Percentiles rank a stretch among this genome's conserved stretches.
phyloP scores from a whole-genome alignment of 2,888 invertebrate genomes.

The Allacma fusca region DNA sequence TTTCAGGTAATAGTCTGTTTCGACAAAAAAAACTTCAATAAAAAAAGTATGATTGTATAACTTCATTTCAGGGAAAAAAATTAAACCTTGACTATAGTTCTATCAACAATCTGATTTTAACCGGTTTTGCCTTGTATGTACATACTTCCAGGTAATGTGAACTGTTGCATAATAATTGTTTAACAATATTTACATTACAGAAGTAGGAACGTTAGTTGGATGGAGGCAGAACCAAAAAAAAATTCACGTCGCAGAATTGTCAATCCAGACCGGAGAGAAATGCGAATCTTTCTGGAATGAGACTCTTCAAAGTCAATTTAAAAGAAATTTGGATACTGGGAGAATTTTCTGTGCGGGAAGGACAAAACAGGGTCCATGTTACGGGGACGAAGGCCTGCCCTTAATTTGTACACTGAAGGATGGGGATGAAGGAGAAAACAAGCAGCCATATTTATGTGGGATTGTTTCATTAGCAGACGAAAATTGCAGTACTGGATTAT shows the following conservation, averaged over 20 bases:
- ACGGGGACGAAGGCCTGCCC: neutral
- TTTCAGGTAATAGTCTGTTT: neutral
- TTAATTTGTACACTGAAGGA: neutral
- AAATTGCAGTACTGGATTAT: neutral
- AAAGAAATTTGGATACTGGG: neutral
- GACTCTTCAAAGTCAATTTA: neutral
- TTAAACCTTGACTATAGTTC: no score
- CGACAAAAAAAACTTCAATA: neutral
- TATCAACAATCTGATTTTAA: no score
- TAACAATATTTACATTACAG: no score
- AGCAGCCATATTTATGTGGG: neutral
- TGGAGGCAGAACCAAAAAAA: neutral
- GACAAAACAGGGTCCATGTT: neutral
- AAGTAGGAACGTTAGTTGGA: no score
- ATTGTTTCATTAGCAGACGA: neutral
- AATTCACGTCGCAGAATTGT: neutral
- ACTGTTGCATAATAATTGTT: no score
- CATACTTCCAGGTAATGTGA: no score
- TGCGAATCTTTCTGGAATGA: neutral
- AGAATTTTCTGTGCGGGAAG: neutral
- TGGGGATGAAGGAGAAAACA: neutral
- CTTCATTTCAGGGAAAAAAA: no score
- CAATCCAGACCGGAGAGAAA: neutral
- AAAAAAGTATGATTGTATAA: no score
- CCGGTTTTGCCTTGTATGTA: no score